Conservation (phyloP, 2,797 vertebrate species). For the Sternotherus odoratus region DNA sequence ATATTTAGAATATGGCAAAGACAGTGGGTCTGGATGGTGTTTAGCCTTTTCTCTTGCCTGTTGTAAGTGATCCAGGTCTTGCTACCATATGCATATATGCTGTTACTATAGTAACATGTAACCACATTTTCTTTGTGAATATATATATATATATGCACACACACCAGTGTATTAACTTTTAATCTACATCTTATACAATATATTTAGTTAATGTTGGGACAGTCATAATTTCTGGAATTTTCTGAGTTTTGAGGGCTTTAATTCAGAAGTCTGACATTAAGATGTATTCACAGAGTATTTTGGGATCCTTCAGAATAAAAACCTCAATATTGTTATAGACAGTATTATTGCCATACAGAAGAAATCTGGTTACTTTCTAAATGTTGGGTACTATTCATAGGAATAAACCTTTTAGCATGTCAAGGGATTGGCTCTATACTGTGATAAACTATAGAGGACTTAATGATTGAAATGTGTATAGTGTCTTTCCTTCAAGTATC, state of each 20-base stretch:
- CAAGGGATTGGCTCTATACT: neutral
- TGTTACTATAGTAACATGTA: neutral
- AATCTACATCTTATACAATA: neutral
- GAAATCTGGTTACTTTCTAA: neutral
- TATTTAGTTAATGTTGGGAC: neutral
- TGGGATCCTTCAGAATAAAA: neutral
- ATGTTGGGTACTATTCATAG: neutral
- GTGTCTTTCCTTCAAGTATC: neutral
- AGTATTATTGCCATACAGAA: neutral
- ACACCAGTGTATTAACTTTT: neutral
- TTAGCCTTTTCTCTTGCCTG: no score
- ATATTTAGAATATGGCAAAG: no score
- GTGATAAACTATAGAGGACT: neutral
- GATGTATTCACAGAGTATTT: neutral
- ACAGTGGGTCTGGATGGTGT: no score
- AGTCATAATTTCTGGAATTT: neutral
- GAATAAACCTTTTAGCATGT: neutral
- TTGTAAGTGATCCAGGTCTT: no score
- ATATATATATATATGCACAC: neutral
- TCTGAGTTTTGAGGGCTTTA: neutral
- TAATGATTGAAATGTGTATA: no score
- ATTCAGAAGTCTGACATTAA: constrained; percentile 1
- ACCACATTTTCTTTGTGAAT: neutral
- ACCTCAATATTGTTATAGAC: neutral
- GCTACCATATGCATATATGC: no score